Evolutionary conservation across 1,140 invertebrate species (phyloP).

Genomic region (Drosophila albomicans): DNA sequence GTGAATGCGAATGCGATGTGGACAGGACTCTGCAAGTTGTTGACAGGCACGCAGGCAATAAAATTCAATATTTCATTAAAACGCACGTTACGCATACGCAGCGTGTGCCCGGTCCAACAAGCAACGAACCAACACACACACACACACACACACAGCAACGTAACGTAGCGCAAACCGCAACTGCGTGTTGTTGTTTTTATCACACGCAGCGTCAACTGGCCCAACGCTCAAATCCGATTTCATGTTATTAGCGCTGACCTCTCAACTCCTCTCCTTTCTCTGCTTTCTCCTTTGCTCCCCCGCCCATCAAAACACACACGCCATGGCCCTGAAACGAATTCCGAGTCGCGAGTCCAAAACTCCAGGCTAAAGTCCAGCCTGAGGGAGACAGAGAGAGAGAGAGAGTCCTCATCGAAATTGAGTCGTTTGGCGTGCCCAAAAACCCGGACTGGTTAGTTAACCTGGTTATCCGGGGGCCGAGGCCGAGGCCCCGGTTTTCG

Average conservation of each 20-base stretch:
- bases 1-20: slow-evolving; percentile 30
- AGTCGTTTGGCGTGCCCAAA: slow-evolving; percentile 61
- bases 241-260: slow-evolving; percentile 72
- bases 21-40: slow-evolving; percentile 58
- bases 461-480: slow-evolving; percentile 27
- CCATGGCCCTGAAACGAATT: slow-evolving; percentile 14
- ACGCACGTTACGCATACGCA: slow-evolving; percentile 82
- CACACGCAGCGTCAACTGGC: slow-evolving; percentile 71
- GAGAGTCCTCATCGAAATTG: slow-evolving; percentile 63
- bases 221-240: slow-evolving; percentile 78
- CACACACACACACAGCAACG: neutral
- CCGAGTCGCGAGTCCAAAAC: neutral
- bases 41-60: slow-evolving; percentile 83
- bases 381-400: neutral
- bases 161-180: slow-evolving; percentile 64
- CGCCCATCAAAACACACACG: slow-evolving; percentile 23
- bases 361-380: slow-evolving; percentile 2
- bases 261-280: neutral
- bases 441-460: slow-evolving; percentile 37
- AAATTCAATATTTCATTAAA: slow-evolving; percentile 85
- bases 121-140: no score
- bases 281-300: neutral
- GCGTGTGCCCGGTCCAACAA: slow-evolving; percentile 66
- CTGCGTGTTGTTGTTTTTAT: slow-evolving; percentile 79
- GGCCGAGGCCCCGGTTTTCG: neutral